phyloP scores from a whole-genome alignment of 2,797 vertebrate species.

The Coendou prehensilis region DNA sequence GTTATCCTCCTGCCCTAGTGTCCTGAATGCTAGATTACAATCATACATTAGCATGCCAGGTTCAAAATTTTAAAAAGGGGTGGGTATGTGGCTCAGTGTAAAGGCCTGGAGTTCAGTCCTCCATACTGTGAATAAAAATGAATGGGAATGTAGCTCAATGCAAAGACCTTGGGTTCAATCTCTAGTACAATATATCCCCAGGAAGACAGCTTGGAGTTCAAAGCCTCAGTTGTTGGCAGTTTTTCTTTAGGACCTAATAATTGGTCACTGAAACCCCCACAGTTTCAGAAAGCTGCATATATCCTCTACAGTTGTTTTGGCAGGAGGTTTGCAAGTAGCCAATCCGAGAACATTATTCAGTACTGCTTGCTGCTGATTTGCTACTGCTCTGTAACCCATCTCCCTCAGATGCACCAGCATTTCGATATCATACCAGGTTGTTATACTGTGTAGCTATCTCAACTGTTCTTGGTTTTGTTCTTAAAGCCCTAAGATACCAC shows the following conservation, averaged over 20 bases:
- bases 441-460: not conserved
- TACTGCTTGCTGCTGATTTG: not conserved
- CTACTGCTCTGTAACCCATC: not conserved
- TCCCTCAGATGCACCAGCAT: not conserved
- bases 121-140: not conserved
- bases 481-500: not conserved
- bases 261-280: not conserved
- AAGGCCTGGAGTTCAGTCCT: not conserved
- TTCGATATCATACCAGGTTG: not conserved
- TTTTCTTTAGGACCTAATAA: not conserved
- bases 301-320: not conserved
- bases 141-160: not conserved
- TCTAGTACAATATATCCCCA: not conserved
- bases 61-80: not conserved
- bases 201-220: not conserved
- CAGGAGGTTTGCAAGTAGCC: not conserved
- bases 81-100: not conserved
- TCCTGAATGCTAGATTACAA: not conserved
- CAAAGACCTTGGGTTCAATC: not conserved
- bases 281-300: not conserved
- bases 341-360: not conserved
- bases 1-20: not conserved
- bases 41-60: not conserved
- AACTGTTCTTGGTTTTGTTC: not conserved
- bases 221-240: not conserved